phyloP scores from a whole-genome alignment of 2,797 vertebrate genomes.

The Molossus alvarezi region DNA sequence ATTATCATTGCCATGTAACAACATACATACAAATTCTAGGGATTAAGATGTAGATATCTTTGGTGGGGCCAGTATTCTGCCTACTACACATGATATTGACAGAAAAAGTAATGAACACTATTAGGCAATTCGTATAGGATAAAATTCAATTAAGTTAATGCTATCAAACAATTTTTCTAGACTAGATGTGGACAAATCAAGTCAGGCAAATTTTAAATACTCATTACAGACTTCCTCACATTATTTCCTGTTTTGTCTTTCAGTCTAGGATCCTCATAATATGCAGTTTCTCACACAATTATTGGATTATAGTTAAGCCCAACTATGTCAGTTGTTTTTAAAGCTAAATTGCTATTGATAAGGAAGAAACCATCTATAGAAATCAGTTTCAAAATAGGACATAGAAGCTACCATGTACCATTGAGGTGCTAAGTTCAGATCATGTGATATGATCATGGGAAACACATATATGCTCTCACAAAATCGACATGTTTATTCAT shows the following conservation, averaged over 20 bases:
- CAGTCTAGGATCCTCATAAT: not conserved
- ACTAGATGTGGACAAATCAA: constrained; percentile 42
- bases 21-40: not conserved
- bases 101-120: not conserved
- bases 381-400: constrained; percentile 50
- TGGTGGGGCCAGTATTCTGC: not conserved
- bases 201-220: constrained; percentile 43
- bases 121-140: not conserved
- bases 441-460: not conserved
- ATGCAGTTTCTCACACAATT: constrained; percentile 6
- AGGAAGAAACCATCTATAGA: constrained; percentile 58
- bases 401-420: not conserved
- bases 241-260: constrained; percentile 12
- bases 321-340: not conserved
- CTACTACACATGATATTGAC: not conserved
- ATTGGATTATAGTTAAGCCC: not conserved
- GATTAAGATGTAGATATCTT: not conserved
- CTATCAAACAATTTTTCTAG: constrained; percentile 7
- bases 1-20: not conserved
- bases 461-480: not conserved
- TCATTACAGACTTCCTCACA: not conserved
- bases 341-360: constrained; percentile 28
- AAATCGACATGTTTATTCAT: not conserved
- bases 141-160: constrained; percentile 29
- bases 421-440: not conserved